Percentiles rank a stretch among this genome's conserved stretches.
Evolutionary conservation across 2,888 invertebrate genomes (phyloP).

Genomic region (Argyresthia albistria): DNA sequence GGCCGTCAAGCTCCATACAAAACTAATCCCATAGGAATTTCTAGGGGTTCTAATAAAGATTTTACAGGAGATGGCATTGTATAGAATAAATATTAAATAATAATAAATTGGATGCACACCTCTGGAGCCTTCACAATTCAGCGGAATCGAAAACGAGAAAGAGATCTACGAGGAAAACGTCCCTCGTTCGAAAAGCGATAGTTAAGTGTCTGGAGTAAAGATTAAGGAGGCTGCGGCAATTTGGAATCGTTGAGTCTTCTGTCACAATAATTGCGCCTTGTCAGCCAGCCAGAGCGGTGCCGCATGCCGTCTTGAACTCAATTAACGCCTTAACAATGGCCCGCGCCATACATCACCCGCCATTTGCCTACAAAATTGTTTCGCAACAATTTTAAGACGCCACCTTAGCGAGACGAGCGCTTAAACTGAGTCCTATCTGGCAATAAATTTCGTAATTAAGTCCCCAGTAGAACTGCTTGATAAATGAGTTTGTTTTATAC

Average conservation of each 20-base stretch:
- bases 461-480: constrained; percentile 5
- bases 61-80: too few relatives aligned
- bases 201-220: too few relatives aligned
- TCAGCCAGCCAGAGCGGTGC: not conserved
- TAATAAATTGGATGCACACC: not conserved
- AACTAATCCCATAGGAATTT: too few relatives aligned
- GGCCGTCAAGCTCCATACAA: too few relatives aligned
- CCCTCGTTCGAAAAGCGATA: too few relatives aligned
- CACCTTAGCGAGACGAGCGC: not conserved
- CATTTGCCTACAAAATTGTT: not conserved
- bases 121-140: not conserved
- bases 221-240: too few relatives aligned
- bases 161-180: too few relatives aligned
- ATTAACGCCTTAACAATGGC: not conserved
- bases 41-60: too few relatives aligned
- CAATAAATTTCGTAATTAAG: constrained; percentile 11
- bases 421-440: not conserved
- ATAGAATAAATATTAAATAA: too few relatives aligned
- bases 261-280: too few relatives aligned
- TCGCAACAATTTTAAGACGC: constrained; percentile 1
- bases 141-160: too few relatives aligned
- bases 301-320: not conserved
- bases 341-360: not conserved
- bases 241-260: too few relatives aligned
- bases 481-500: constrained; percentile 4